phyloP scores from a whole-genome alignment of 1,140 invertebrate genomes.

The Cydia fagiglandana region DNA sequence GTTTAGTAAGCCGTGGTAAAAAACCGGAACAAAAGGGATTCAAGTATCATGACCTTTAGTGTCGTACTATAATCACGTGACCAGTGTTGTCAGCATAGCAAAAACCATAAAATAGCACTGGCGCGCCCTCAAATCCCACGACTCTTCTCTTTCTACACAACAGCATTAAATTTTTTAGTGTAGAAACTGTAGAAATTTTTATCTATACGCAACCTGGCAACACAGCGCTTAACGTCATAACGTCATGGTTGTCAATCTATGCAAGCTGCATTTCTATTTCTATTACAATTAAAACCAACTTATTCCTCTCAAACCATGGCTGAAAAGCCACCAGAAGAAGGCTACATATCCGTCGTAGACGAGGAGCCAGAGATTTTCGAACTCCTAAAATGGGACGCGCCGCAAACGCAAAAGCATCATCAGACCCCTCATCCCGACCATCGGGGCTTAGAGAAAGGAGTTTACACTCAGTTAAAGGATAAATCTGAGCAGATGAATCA shows the following conservation, averaged over 20 bases:
- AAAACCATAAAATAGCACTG: too few species aligned
- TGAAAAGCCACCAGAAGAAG: conserved; percentile 69
- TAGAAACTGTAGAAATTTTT: too few species aligned
- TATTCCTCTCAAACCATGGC: conserved; percentile 56
- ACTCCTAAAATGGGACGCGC: conserved; percentile 68
- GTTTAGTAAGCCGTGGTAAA: too few species aligned
- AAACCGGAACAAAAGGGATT: too few species aligned
- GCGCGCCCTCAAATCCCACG: too few species aligned
- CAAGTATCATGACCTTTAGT: too few species aligned
- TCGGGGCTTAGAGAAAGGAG: conserved; percentile 18
- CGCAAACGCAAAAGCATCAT: conserved; percentile 64
- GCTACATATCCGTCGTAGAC: conserved; percentile 72
- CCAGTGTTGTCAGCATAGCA: too few species aligned
- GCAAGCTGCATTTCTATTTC: conserved; percentile 54
- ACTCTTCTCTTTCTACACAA: too few species aligned
- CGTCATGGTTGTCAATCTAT: conserved; percentile 38
- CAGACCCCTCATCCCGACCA: conserved; percentile 40
- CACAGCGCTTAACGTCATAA: conserved; percentile 30
- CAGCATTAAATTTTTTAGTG: too few species aligned
- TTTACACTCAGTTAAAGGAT: conserved; percentile 28
- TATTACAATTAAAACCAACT: background rate
- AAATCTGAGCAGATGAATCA: conserved; percentile 15
- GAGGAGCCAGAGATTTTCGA: conserved; percentile 73
- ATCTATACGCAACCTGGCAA: background rate
- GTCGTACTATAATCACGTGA: too few species aligned